phyloP scores from a whole-genome alignment of 2,888 invertebrate species.

The Ophion obscuratus region DNA sequence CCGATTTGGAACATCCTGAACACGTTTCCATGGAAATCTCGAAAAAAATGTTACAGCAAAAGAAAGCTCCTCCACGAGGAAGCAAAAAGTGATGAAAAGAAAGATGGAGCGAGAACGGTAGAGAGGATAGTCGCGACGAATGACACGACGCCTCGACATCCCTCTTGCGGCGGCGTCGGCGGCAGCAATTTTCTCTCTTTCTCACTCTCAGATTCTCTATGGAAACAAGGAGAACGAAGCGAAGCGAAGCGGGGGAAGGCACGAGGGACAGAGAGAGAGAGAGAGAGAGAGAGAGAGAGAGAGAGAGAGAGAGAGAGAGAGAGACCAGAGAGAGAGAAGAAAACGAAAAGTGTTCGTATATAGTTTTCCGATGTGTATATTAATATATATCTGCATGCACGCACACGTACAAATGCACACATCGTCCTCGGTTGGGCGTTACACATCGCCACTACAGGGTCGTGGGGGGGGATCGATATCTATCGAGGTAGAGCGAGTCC shows the following conservation, averaged over 20 bases:
- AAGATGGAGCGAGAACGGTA: slow-evolving; percentile 15
- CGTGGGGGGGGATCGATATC: slow-evolving; percentile 65
- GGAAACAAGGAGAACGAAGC: slow-evolving; percentile 38
- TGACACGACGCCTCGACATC: slow-evolving; percentile 59
- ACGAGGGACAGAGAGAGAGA: not conserved
- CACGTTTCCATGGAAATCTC: too few species aligned
- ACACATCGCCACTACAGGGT: slow-evolving; percentile 55
- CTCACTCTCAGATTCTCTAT: slow-evolving; percentile 64
- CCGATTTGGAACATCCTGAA: too few species aligned
- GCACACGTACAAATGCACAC: not conserved
- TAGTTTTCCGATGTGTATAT: slow-evolving; percentile 59
- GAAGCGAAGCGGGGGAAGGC: slow-evolving; percentile 36
- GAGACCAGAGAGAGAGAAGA: slow-evolving; percentile 47
- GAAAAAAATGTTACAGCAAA: slow-evolving; percentile 1
- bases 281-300: not conserved
- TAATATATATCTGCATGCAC: not conserved
- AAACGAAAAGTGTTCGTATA: slow-evolving; percentile 38
- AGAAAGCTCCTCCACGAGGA: not conserved
- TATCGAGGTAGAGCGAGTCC: slow-evolving; percentile 63
- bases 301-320: slow-evolving; percentile 19
- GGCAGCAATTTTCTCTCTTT: slow-evolving; percentile 45
- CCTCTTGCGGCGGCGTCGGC: slow-evolving; percentile 57
- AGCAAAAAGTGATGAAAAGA: slow-evolving; percentile 14
- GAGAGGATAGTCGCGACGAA: slow-evolving; percentile 55
- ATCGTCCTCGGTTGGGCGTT: slow-evolving; percentile 52